Percentiles rank a stretch among this genome's conserved stretches.
These are phyloP conservation scores for Serilophus lunatus DNA, from an alignment of 2,113 vertebrate genomes.

Conservation along the genomic window DNA sequence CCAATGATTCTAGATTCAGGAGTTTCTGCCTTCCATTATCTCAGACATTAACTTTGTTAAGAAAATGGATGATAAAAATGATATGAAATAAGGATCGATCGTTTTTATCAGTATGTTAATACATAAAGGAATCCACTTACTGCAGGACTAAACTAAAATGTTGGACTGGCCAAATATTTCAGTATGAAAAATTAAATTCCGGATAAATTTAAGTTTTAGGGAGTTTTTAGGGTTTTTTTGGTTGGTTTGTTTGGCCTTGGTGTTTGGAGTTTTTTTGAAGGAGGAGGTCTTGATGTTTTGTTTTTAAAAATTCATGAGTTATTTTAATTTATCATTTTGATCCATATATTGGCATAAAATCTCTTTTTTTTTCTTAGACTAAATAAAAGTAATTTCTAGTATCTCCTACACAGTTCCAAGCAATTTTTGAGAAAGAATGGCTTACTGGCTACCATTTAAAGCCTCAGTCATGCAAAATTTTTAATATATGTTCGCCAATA, in stretches of 20 bases:
- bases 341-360: not conserved
- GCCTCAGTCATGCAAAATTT: not conserved
- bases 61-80: not conserved
- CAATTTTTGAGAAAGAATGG: not conserved
- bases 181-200: not conserved
- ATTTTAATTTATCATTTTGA: not conserved
- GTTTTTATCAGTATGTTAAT: not conserved
- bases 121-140: not conserved
- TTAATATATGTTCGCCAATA: not conserved
- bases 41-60: not conserved
- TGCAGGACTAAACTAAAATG: not conserved
- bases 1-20: not conserved
- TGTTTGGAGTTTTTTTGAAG: no score
- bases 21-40: not conserved
- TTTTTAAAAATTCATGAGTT: not conserved
- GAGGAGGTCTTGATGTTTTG: not conserved
- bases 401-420: not conserved
- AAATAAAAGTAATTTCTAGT: not conserved
- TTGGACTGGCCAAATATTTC: not conserved
- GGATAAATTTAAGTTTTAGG: no score
- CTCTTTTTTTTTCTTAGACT: not conserved
- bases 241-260: rapidly evolving
- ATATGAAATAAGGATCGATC: not conserved
- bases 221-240: not conserved
- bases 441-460: not conserved